A percentile compares a stretch with the other conserved stretches of the same genome.
Evolutionary conservation across 1,140 invertebrate genomes (phyloP).

Genomic region (Fopius arisanus): DNA sequence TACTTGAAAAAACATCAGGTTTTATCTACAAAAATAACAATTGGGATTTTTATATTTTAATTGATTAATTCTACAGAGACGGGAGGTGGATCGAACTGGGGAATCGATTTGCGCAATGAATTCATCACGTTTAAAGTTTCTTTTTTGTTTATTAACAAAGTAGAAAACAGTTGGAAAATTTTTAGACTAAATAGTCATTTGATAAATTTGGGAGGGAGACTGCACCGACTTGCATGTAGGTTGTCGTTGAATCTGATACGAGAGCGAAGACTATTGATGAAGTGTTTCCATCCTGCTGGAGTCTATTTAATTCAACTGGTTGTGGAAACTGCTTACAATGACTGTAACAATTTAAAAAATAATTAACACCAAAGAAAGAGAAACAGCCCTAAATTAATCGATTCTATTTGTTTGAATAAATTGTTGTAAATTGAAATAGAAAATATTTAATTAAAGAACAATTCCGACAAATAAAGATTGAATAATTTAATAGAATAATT

Average conservation of each 20-base stretch:
- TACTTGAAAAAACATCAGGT: too few relatives aligned
- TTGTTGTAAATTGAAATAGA: too few relatives aligned
- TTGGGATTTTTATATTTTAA: too few relatives aligned
- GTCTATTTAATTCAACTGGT: slow-evolving; percentile 49
- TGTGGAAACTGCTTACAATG: slow-evolving; percentile 42
- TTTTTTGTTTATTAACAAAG: background rate
- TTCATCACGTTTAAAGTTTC: too few relatives aligned
- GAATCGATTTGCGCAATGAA: too few relatives aligned
- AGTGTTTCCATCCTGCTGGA: slow-evolving; percentile 48
- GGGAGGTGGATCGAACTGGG: too few relatives aligned
- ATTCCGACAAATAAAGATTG: slow-evolving; percentile 18
- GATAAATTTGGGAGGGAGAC: slow-evolving; percentile 47
- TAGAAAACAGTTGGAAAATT: background rate
- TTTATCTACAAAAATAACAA: too few relatives aligned
- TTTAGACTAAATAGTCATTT: background rate
- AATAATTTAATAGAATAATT: too few relatives aligned
- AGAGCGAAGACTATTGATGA: slow-evolving; percentile 47
- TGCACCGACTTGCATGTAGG: slow-evolving; percentile 49
- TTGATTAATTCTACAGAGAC: too few relatives aligned
- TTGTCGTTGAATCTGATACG: slow-evolving; percentile 47
- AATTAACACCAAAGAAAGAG: too few relatives aligned
- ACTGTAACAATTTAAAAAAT: slow-evolving; percentile 38
- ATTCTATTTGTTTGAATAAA: too few relatives aligned
- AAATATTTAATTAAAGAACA: slow-evolving; percentile 2
- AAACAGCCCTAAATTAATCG: too few relatives aligned